These are phyloP conservation scores for Hemicrepidius hirtus DNA, from an alignment of 2,888 invertebrate genomes.

Conservation along the genomic window DNA sequence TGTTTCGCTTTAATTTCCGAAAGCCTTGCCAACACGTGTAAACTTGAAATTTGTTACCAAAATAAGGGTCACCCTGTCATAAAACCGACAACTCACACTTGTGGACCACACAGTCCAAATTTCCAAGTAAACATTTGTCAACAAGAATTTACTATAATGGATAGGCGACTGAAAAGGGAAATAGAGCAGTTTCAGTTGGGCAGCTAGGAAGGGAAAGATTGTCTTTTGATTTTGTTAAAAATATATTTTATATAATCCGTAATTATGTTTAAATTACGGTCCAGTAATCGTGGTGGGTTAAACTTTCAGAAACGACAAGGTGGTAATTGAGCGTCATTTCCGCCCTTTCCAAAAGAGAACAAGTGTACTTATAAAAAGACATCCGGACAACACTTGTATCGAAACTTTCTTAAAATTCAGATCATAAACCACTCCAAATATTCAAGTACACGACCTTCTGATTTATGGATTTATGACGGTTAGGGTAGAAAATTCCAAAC, in stretches of 20 bases:
- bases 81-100: slow-evolving; percentile 31
- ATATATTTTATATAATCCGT: too few species aligned
- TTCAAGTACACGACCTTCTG: slow-evolving; percentile 15
- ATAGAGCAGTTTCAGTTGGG: neutral
- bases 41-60: slow-evolving; percentile 42
- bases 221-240: too few species aligned
- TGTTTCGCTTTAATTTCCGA: neutral
- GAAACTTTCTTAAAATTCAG: slow-evolving; percentile 2
- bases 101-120: slow-evolving; percentile 46
- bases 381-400: slow-evolving; percentile 21
- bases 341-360: slow-evolving; percentile 20
- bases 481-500: neutral
- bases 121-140: slow-evolving; percentile 46
- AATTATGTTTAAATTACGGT: too few species aligned
- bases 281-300: neutral
- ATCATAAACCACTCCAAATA: slow-evolving; percentile 32
- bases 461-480: slow-evolving; percentile 37
- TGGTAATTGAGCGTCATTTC: slow-evolving; percentile 22
- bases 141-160: slow-evolving; percentile 32
- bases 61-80: slow-evolving; percentile 38
- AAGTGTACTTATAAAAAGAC: slow-evolving; percentile 18
- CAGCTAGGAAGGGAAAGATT: neutral
- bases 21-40: slow-evolving; percentile 41
- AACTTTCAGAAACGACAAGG: neutral
- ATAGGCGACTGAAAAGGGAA: neutral